Conservation (phyloP, 2,113 vertebrate genomes). For the Lanius collurio region DNA sequence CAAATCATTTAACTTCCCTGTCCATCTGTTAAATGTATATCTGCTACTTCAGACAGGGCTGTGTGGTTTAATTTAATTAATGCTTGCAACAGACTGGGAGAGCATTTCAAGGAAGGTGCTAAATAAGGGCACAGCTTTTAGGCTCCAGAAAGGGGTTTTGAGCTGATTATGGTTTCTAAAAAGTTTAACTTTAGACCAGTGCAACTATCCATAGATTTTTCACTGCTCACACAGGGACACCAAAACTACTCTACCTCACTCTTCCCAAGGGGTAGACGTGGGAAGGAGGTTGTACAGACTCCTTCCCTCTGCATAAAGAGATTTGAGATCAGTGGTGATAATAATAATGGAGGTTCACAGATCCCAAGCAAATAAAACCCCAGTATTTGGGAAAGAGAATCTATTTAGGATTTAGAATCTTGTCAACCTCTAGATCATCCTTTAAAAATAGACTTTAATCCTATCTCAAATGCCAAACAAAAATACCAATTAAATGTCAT, state of each 20-base stretch:
- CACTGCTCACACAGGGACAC: background rate
- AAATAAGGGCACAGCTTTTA: background rate
- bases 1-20: constrained; percentile 14
- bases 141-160: background rate
- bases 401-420: background rate
- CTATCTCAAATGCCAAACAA: constrained; percentile 62
- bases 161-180: background rate
- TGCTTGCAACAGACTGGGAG: constrained; percentile 17
- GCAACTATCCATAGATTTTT: background rate
- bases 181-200: background rate
- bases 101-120: background rate
- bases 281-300: background rate
- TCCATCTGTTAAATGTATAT: constrained; percentile 31
- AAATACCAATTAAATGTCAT: constrained; percentile 48
- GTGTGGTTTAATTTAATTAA: constrained; percentile 6
- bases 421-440: background rate
- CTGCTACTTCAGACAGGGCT: background rate
- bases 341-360: background rate
- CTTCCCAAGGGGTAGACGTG: background rate
- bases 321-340: background rate
- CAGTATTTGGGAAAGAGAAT: background rate
- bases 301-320: background rate
- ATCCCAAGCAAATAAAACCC: background rate
- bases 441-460: constrained; percentile 10
- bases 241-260: background rate